Conservation (phyloP, 2,797 vertebrate species). For the Pangasius mekongensis region DNA sequence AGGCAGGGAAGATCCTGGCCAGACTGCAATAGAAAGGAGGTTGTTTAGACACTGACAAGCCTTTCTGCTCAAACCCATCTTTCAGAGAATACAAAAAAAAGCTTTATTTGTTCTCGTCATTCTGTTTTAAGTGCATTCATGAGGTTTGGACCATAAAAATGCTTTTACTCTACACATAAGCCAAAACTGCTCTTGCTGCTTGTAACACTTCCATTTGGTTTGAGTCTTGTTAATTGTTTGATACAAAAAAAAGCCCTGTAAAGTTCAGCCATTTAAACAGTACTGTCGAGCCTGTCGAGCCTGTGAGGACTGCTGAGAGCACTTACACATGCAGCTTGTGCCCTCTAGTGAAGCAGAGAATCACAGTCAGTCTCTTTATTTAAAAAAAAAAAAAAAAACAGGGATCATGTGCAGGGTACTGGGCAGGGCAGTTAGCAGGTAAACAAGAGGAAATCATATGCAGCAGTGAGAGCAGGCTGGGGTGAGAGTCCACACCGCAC, state of each 20-base stretch:
- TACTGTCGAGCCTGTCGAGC: not conserved
- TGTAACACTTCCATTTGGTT: constrained; percentile 28
- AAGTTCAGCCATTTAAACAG: constrained; percentile 27
- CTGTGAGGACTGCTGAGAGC: not conserved
- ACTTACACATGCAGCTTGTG: constrained; percentile 71
- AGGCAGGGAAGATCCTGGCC: not conserved
- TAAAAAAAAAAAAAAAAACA: constrained; percentile 2
- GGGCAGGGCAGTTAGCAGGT: constrained; percentile 30
- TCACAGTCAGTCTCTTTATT: not conserved
- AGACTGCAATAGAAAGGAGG: not conserved
- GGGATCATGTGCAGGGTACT: not conserved
- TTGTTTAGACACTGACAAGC: constrained; percentile 12
- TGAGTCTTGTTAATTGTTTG: constrained; percentile 22
- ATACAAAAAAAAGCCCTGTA: constrained; percentile 22
- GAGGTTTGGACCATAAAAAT: constrained; percentile 10
- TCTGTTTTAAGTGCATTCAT: constrained; percentile 13
- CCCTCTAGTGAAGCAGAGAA: constrained; percentile 76
- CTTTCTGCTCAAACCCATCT: not conserved
- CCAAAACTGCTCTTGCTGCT: not conserved
- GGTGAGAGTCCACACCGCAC: constrained; percentile 43
- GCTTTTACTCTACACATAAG: not conserved
- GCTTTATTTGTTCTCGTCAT: not conserved
- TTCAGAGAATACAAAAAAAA: not conserved
- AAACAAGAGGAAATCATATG: constrained; percentile 45
- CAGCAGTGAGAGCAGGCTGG: constrained; percentile 23